phyloP scores from a whole-genome alignment of 2,113 vertebrate species.

The Nycticorax nycticorax region DNA sequence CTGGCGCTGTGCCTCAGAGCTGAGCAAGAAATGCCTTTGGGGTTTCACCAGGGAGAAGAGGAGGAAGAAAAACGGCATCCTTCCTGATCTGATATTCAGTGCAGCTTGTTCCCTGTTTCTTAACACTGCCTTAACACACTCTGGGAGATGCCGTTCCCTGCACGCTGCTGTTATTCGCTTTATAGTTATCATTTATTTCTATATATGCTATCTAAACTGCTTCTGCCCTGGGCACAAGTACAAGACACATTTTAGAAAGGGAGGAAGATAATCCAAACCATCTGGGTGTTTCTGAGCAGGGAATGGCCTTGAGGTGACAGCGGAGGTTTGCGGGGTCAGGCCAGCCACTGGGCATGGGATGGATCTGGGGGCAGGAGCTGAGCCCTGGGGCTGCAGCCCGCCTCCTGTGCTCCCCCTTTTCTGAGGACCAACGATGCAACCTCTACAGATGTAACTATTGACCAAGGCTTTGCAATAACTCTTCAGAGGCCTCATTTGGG shows the following conservation, averaged over 20 bases:
- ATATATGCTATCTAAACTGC: neutral
- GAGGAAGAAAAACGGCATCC: neutral
- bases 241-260: neutral
- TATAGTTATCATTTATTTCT: slow-evolving; percentile 42
- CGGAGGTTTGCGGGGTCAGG: neutral
- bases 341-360: accelerated
- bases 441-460: neutral
- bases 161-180: neutral
- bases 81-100: neutral
- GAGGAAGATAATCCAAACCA: neutral
- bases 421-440: neutral
- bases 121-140: neutral
- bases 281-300: neutral
- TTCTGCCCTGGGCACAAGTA: neutral
- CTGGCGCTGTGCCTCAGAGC: slow-evolving; percentile 2
- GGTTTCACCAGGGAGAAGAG: neutral
- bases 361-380: neutral
- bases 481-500: neutral
- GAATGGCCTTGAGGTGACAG: neutral
- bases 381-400: neutral
- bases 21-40: neutral
- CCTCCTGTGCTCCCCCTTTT: accelerated
- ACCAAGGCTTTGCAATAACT: neutral
- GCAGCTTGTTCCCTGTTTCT: neutral
- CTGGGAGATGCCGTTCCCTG: neutral